Conservation (phyloP, 2,113 vertebrate species). For the Dryoscopus gambensis region DNA sequence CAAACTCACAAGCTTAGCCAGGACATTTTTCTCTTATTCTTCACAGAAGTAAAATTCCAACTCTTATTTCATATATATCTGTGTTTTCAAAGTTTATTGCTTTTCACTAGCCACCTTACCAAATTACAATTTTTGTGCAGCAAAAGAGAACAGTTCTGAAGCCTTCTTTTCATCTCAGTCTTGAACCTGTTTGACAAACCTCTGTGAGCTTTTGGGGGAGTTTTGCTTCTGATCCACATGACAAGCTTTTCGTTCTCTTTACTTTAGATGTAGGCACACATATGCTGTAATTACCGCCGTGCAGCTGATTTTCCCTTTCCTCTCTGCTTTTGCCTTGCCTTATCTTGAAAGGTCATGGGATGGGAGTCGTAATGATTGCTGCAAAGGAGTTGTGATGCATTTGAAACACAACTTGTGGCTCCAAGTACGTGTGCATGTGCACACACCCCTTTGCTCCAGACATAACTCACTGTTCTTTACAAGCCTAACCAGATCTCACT, state of each 20-base stretch:
- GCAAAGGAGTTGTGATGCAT: not conserved
- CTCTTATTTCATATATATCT: not conserved
- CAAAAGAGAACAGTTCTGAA: not conserved
- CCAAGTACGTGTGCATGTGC: not conserved
- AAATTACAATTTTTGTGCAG: not conserved
- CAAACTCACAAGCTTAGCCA: not conserved
- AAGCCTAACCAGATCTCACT: not conserved
- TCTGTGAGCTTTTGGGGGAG: not conserved
- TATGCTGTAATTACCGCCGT: not conserved
- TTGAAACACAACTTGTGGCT: not conserved
- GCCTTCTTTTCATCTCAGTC: not conserved
- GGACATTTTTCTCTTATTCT: constrained; percentile 21
- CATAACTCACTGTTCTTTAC: not conserved
- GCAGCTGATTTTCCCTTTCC: not conserved
- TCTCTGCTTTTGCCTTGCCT: not conserved
- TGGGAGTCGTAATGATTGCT: not conserved
- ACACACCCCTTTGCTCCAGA: not conserved
- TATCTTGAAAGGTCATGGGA: not conserved
- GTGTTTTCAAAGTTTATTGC: not conserved
- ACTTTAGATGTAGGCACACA: not conserved
- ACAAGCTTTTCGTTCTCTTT: not conserved
- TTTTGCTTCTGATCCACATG: not conserved
- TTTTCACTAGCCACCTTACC: not conserved
- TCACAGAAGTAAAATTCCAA: not conserved
- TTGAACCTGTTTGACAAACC: not conserved